Percentiles rank a stretch among this genome's conserved stretches.
Conservation (phyloP, 2,797 vertebrate genomes). For the Sparidentex hasta region DNA sequence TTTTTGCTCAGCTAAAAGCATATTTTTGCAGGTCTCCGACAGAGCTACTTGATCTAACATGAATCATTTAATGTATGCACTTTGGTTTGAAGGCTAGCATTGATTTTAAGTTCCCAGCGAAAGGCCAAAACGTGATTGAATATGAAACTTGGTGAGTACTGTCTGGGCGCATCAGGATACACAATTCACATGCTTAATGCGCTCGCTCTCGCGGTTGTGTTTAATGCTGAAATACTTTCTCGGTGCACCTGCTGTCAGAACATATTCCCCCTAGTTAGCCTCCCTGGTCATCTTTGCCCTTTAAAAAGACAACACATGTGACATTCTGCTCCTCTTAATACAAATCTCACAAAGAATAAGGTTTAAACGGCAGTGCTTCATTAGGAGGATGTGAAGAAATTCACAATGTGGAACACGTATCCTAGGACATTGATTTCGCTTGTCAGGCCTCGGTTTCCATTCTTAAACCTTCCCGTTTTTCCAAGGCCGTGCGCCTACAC, state of each 20-base stretch:
- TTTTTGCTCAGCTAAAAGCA: slow-evolving; percentile 73
- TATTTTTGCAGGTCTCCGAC: slow-evolving; percentile 66
- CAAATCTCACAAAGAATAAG: slow-evolving; percentile 36
- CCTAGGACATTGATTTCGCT: slow-evolving; percentile 45
- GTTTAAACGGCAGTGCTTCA: slow-evolving; percentile 39
- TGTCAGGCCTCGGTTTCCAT: slow-evolving; percentile 14
- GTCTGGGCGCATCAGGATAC: slow-evolving; percentile 56
- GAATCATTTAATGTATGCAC: slow-evolving; percentile 83
- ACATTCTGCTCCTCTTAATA: slow-evolving; percentile 67
- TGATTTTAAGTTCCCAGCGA: slow-evolving; percentile 80
- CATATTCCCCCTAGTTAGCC: slow-evolving; percentile 68
- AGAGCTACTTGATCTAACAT: slow-evolving; percentile 77
- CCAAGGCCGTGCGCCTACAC: slow-evolving; percentile 16
- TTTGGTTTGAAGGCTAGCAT: slow-evolving; percentile 83
- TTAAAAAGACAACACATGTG: slow-evolving; percentile 72
- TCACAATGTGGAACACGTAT: slow-evolving; percentile 33
- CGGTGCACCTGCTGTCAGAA: slow-evolving; percentile 73
- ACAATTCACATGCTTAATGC: slow-evolving; percentile 59
- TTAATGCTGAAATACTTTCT: slow-evolving; percentile 69
- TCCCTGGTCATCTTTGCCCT: slow-evolving; percentile 76
- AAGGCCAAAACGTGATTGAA: slow-evolving; percentile 84
- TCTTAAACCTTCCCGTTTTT: slow-evolving; percentile 32
- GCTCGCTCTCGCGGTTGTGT: slow-evolving; percentile 50
- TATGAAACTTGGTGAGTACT: slow-evolving; percentile 75
- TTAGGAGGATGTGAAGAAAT: slow-evolving; percentile 12